phyloP scores from a whole-genome alignment of 2,888 invertebrate genomes.

The Rambutsinella grinnellia region DNA sequence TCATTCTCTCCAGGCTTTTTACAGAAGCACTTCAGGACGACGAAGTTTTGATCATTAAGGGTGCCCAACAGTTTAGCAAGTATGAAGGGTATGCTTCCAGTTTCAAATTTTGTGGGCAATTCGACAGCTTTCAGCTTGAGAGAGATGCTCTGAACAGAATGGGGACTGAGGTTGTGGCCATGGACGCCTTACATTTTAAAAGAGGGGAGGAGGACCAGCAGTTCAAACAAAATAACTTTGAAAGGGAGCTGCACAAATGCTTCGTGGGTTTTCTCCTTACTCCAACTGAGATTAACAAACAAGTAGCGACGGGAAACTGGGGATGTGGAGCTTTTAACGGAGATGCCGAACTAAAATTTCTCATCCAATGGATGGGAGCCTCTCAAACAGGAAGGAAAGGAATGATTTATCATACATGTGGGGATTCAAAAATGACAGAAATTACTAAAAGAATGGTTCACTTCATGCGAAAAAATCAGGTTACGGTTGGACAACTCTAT shows the following conservation, averaged over 20 bases:
- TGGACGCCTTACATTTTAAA: slow-evolving; percentile 71
- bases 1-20: slow-evolving; percentile 87
- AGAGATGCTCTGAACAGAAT: background rate
- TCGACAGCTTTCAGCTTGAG: background rate
- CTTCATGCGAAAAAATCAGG: too few species aligned
- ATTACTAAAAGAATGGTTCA: too few species aligned
- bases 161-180: slow-evolving; percentile 70
- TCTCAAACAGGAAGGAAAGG: slow-evolving; percentile 68
- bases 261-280: slow-evolving; percentile 14
- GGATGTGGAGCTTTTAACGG: slow-evolving; percentile 72
- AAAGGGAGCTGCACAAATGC: slow-evolving; percentile 71
- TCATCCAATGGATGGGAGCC: slow-evolving; percentile 72
- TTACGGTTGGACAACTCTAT: too few species aligned
- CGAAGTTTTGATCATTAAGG: slow-evolving; percentile 83
- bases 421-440: too few species aligned
- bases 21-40: slow-evolving; percentile 83
- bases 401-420: slow-evolving; percentile 6
- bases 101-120: slow-evolving; percentile 67
- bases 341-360: slow-evolving; percentile 67
- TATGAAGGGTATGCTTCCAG: slow-evolving; percentile 70
- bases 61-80: slow-evolving; percentile 70
- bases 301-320: slow-evolving; percentile 75
- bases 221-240: slow-evolving; percentile 58
- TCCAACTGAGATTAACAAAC: background rate
- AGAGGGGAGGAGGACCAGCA: background rate